These are phyloP conservation scores for Epinotia demarniana DNA, from an alignment of 2,888 invertebrate species.

Conservation along the genomic window DNA sequence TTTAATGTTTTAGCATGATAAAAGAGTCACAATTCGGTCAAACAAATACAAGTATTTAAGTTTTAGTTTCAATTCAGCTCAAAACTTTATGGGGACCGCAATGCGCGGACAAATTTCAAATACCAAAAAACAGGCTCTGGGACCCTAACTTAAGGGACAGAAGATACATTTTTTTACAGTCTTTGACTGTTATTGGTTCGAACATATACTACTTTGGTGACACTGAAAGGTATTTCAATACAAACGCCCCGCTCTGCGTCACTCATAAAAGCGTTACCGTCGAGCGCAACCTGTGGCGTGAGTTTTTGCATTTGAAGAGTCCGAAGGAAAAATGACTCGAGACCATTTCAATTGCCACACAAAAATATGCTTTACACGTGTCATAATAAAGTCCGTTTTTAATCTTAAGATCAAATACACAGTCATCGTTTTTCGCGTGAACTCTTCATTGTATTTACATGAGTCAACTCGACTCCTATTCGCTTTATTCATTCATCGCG, in stretches of 20 bases:
- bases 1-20: too few species aligned
- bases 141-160: neutral
- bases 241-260: slow-evolving; percentile 54
- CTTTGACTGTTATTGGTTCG: neutral
- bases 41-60: too few species aligned
- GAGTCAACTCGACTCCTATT: slow-evolving; percentile 19
- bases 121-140: neutral
- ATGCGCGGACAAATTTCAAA: neutral
- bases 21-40: too few species aligned
- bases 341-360: neutral
- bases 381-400: neutral
- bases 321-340: neutral
- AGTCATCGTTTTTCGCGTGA: neutral
- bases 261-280: slow-evolving; percentile 59
- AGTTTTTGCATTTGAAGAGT: slow-evolving; percentile 38
- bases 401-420: neutral
- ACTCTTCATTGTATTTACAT: slow-evolving; percentile 23
- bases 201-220: slow-evolving; percentile 7
- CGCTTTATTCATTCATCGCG: slow-evolving; percentile 38
- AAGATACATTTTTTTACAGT: neutral
- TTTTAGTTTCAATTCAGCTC: neutral
- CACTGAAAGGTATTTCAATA: slow-evolving; percentile 44
- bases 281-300: slow-evolving; percentile 38
- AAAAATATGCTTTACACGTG: too few species aligned
- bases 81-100: neutral